These are phyloP conservation scores for Acromyrmex heyeri DNA, from an alignment of 1,140 invertebrate genomes.

Conservation along the genomic window DNA sequence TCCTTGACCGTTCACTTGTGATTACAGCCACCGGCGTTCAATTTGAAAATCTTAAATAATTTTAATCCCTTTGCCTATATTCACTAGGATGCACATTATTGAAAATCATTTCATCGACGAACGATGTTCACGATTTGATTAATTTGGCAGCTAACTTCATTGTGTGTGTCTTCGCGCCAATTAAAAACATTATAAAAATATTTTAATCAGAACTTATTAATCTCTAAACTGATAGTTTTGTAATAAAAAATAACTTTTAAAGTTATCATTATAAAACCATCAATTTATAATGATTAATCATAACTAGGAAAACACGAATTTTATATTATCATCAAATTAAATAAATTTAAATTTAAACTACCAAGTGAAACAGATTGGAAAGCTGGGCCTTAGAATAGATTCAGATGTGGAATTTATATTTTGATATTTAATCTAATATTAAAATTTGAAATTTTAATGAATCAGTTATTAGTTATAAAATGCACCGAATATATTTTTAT, in stretches of 20 bases:
- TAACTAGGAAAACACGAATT: too few species aligned
- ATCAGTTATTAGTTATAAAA: neutral
- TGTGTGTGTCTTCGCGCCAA: neutral
- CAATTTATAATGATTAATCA: too few species aligned
- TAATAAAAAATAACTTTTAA: too few species aligned
- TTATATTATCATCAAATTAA: too few species aligned
- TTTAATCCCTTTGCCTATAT: neutral
- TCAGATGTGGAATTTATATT: neutral
- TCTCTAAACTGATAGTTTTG: too few species aligned
- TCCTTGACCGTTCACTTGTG: neutral
- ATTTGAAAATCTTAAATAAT: constrained; percentile 1
- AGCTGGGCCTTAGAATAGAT: neutral
- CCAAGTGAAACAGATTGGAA: too few species aligned
- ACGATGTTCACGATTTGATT: neutral
- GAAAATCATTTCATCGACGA: neutral
- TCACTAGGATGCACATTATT: too few species aligned
- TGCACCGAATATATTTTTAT: neutral
- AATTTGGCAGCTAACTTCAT: neutral
- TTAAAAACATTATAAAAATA: neutral
- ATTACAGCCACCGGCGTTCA: neutral
- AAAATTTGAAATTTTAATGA: neutral
- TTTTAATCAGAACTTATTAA: too few species aligned
- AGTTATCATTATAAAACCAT: too few species aligned
- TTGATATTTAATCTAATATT: neutral
- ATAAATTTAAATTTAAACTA: too few species aligned